Base-by-base conservation (phyloP, 1,140 invertebrate species). In the Akabosia matsudoensis region DNA sequence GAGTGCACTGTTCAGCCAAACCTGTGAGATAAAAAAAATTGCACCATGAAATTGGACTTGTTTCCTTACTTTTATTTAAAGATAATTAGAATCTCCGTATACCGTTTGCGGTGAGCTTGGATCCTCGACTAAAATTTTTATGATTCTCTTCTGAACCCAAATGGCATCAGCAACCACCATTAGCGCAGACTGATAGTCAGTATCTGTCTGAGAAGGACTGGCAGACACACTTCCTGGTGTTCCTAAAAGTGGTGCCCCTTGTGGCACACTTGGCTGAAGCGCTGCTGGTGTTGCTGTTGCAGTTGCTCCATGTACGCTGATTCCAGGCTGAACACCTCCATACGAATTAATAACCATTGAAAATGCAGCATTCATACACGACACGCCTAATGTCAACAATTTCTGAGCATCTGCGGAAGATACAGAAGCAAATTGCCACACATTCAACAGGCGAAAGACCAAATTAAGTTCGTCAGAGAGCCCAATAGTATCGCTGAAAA, bases 391-490 rank as follows among this genome's bases (percentile, higher is more conserved):
- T 33, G 74, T 75, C 1, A 54, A 74, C 14, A 81, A 31, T 51
- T 79, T 73, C n/a, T 75, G 72, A 34, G 76, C 73, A 67, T 81
- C 80, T 0, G 64, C 28, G 4, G 78, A 73, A 4, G 54, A 70
- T 14, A 81, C 45, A 0, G 77, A 71, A 22, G 76, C 30, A 70
- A 78, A 79, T 1, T 79, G 24, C 30, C 76, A 76, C 51, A 79
- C 71, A 24, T 74, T 74, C 51, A 81, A 16, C 2, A 81, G 45
- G n/a, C 76, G 75, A 67, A 76, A 81, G 7, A 79, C 77, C 33
- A 81, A 74, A 33, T 78, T 79, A 33, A 79, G 37, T 74, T 81
- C 80, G 74, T 81, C 78, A n/a, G 76, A 70, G 0, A 81, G 16
- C n/a, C 64, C 56, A 1, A 45, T 52, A 31, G 79, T 28, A 33